These are phyloP conservation scores for Phyllostomus discolor DNA, from an alignment of 2,113 vertebrate species.

Conservation along the genomic window DNA sequence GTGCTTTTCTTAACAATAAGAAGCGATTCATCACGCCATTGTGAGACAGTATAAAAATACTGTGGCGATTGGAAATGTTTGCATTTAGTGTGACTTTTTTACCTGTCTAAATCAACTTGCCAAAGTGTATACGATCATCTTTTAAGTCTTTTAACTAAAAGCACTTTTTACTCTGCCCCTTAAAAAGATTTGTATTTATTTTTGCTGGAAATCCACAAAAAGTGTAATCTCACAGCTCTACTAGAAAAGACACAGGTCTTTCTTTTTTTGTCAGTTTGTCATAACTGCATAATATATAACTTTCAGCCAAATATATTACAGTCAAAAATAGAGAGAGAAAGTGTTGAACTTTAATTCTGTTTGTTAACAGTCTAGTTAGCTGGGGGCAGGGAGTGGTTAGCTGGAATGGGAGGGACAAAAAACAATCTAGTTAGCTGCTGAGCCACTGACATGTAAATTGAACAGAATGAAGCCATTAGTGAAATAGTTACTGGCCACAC, in stretches of 20 bases:
- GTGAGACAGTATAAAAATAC: not conserved
- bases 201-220: not conserved
- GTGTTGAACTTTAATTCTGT: not conserved
- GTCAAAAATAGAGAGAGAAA: slow-evolving; percentile 11
- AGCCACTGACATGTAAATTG: not conserved
- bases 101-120: not conserved
- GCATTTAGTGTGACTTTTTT: not conserved
- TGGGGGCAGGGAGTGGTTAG: too few species aligned
- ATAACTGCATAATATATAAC: not conserved
- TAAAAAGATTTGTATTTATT: slow-evolving; percentile 8
- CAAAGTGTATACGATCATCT: not conserved
- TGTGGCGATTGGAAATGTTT: not conserved
- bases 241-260: slow-evolving; percentile 4
- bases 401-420: too few species aligned
- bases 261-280: not conserved
- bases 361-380: not conserved
- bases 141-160: slow-evolving; percentile 10
- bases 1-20: not conserved
- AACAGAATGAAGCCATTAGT: not conserved
- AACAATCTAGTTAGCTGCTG: not conserved
- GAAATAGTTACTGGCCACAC: not conserved
- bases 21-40: not conserved
- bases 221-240: slow-evolving; percentile 35
- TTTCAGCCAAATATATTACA: not conserved
- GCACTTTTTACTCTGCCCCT: not conserved